A percentile compares a stretch with the other conserved stretches of the same genome.
These are phyloP conservation scores for Megastigmus dorsalis DNA, from an alignment of 2,888 invertebrate species.

Conservation along the genomic window DNA sequence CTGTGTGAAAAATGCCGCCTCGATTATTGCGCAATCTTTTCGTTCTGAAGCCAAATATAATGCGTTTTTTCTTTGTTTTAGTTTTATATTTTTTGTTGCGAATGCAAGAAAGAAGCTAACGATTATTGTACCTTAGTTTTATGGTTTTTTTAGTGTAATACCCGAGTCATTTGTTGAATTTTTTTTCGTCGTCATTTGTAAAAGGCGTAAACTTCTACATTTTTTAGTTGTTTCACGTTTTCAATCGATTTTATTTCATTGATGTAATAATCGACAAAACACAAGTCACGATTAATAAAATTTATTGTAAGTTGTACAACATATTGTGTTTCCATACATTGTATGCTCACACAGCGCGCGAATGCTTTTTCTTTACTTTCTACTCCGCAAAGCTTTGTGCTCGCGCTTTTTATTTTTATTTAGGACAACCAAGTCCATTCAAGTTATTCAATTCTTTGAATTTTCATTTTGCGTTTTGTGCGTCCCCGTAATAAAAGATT, in stretches of 20 bases:
- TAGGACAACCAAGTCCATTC: conserved; percentile 6
- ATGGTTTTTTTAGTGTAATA: conserved; percentile 54
- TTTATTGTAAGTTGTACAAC: conserved; percentile 55
- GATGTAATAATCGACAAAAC: conserved; percentile 50
- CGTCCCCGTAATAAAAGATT: neutral
- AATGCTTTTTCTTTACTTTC: neutral
- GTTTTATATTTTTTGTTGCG: conserved; percentile 35
- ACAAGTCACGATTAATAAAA: conserved; percentile 55
- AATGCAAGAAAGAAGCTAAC: conserved; percentile 44
- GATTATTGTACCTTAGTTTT: conserved; percentile 52
- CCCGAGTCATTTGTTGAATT: conserved; percentile 55
- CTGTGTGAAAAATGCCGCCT: conserved; percentile 34
- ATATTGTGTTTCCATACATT: conserved; percentile 35
- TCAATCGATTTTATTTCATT: conserved; percentile 49
- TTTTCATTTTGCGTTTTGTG: conserved; percentile 9
- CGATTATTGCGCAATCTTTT: conserved; percentile 31
- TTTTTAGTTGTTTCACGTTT: conserved; percentile 54
- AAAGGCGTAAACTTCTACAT: conserved; percentile 44
- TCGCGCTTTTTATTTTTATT: conserved; percentile 14
- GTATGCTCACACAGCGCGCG: conserved; percentile 20
- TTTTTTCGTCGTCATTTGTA: conserved; percentile 51
- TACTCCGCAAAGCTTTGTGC: neutral
- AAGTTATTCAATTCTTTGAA: neutral
- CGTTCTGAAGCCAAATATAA: conserved; percentile 52
- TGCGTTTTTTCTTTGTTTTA: conserved; percentile 39